Base-by-base conservation (phyloP, 1,140 invertebrate species). In the Dolichoris vasculosae region DNA sequence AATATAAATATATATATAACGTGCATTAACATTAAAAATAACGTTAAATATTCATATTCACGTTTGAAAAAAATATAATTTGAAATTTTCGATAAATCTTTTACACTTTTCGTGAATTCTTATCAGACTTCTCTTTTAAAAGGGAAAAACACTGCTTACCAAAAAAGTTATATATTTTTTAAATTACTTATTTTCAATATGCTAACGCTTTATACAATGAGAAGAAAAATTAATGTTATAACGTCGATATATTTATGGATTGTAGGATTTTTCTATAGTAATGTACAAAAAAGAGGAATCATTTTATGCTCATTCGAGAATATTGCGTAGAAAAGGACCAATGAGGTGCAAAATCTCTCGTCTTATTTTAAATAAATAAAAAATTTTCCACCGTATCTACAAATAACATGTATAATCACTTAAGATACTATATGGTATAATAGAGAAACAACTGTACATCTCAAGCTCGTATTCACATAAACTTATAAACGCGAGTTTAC, bases 281-380 rank as follows among this genome's bases (percentile, higher is more conserved):
- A 87, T 85, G 86, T 89, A 89, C 80, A 90, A 89, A 81, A 73
- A 89, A 87, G 82, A 89, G 86, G 85, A 88, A 89, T 89, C 81
- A 51, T 87, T 87, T 81, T 82, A 87, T 87, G 81, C 86, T 89
- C 88, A 82, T 83, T 84, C 85, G 71, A 69, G 83, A 43, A 86
- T 84, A 38, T 82, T 77, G 64, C 75, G 80, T n/a, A 35, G n/a
- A 43, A 20, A 30, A 55, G 20, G 26, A 55, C 30, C 77, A 26
- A 81, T 63, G 67, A 80, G 26, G 48, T 40, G 48, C 1, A 35
- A 82, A 7, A 26, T 85, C 32, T 75, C 20, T 82, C 64, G 26
- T 71, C 40, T 76, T 20, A 76, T 76, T 67, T 81, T 82, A 81
- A 86, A 79, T 71, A 84, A 87, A 82, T 32, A 38, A 86, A 69